Evolutionary conservation across 2,797 vertebrate genomes (phyloP), one percentile per base, ranked within the genome.

Genomic region (Enteromius argenteus): DNA sequence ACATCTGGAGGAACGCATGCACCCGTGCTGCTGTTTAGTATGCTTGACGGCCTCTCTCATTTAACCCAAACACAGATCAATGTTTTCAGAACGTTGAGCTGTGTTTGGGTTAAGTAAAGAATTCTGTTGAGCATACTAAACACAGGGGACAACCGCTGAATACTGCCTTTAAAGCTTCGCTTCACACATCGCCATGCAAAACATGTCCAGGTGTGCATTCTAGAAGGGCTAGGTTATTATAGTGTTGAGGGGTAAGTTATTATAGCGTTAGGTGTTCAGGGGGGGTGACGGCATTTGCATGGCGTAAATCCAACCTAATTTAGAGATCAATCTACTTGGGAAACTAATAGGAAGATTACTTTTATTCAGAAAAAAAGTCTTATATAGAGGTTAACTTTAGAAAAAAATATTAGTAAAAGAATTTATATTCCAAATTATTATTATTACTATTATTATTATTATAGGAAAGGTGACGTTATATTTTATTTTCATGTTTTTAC

Each of bases 71-170:
- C 91, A 90, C 92, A 94, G 92, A 95, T 95, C 93, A 90, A 91
- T 91, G 91, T 90, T 91, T 91, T 90, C 87, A 90, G 90, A 92
- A 90, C 89, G 87, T 87, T 92, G 90, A 89, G 87, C 86, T 82
- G 87, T 92, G 92, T 93, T 94, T 92, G 92, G 91, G 93, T 93
- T 94, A 94, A 94, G 93, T 94, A 94, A 94, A 94, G 89, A 92
- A 94, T 92, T 93, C 93, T 93, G 90, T 90, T 91, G 91, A 90
- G 93, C 92, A 93, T 94, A 93, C 89, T 85, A 92, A 94, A 93
- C 84, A 90, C 89, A 84, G 58, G 79, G 79, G 90, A 87, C 80
- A 80, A 73, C 53, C 9, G 49, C 51, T 75, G 44, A 88, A 83
- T 75, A 84, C 89, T 85, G 88, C 85, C 87, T 86, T 89, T 88